Base-by-base conservation (phyloP, 2,888 invertebrate species). In the Byasa hedistus region DNA sequence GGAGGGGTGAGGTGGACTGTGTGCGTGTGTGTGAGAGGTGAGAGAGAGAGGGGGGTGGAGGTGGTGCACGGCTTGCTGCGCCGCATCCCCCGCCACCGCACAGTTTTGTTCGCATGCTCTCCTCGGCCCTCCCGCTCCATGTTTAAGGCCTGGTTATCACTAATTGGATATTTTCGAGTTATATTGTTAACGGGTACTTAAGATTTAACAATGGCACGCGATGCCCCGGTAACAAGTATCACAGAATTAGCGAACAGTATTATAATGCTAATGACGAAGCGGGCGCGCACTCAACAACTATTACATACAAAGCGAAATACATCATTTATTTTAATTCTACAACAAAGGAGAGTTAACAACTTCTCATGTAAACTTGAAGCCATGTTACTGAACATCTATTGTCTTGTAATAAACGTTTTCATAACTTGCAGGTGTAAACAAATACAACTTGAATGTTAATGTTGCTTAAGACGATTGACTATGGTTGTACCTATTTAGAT, bases 61-160 rank as follows among this genome's bases (percentile, higher is more conserved):
- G 69, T 75, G 73, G 73, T 77, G 81, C 80, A 79, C 79, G 78
- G 82, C 83, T 83, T 82, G 79, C 82, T 81, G 74, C 79, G 81
- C 82, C 83, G 10, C 10, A 83, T 83, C 81, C 79, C 79, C 76
- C 77, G 75, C 83, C 83, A 80, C 87, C 86, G 79, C 86, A 85
- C 84, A 87, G 87, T 86, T 87, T 86, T 86, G 87, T 87, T 86
- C 87, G 80, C 86, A 81, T 83, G 79, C 86, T 83, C 84, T 83
- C 83, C 78, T 79, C 84, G 81, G 81, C 79, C 80, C 83, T 76
- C 79, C 74, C 83, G 83, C 83, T 77, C 72, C 73, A 69, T 76
- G 76, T 78, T 87, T 85, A 88, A 87, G 87, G 85, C 82, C 66
- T 76, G 82, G 81, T 71, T 72, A 76, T 73, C 76, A 72, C 81